Conservation (phyloP, 1,140 invertebrate genomes). For the Linepithema humile region DNA sequence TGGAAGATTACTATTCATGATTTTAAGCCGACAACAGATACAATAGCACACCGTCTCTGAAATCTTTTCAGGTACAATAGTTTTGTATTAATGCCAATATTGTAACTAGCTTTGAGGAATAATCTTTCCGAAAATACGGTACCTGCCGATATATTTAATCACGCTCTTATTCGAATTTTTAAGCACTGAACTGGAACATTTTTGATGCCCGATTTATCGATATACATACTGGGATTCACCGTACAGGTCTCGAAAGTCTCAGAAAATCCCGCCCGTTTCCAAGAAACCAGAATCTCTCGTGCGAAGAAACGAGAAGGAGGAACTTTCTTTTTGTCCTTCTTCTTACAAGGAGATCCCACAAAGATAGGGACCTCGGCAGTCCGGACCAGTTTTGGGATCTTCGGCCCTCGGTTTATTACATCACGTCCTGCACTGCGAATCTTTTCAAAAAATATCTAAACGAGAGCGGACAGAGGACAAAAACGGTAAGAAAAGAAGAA, state of each 20-base stretch:
- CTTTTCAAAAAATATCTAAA: constrained; percentile 74
- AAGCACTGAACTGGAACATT: background rate
- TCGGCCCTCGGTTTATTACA: constrained; percentile 70
- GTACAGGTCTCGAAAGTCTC: constrained; percentile 76
- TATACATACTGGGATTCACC: constrained; percentile 61
- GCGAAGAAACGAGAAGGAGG: background rate
- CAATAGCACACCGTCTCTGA: no score
- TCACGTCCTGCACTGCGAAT: constrained; percentile 64
- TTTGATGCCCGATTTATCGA: no score
- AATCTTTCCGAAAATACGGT: background rate
- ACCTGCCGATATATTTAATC: background rate
- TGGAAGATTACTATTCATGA: no score
- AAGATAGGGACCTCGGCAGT: constrained; percentile 74
- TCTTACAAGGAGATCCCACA: constrained; percentile 76
- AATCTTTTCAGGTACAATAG: background rate
- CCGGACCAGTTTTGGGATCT: constrained; percentile 78
- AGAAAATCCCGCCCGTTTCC: constrained; percentile 80
- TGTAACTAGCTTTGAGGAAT: background rate
- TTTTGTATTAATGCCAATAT: constrained; percentile 1
- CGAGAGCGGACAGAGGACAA: constrained; percentile 29
- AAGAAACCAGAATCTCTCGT: constrained; percentile 69
- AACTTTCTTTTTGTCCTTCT: constrained; percentile 70
- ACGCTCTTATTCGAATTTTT: background rate
- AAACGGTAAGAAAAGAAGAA: background rate
- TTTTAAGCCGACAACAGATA: no score